Conservation (phyloP, 2,888 invertebrate genomes). For the Chouioia cunea region DNA sequence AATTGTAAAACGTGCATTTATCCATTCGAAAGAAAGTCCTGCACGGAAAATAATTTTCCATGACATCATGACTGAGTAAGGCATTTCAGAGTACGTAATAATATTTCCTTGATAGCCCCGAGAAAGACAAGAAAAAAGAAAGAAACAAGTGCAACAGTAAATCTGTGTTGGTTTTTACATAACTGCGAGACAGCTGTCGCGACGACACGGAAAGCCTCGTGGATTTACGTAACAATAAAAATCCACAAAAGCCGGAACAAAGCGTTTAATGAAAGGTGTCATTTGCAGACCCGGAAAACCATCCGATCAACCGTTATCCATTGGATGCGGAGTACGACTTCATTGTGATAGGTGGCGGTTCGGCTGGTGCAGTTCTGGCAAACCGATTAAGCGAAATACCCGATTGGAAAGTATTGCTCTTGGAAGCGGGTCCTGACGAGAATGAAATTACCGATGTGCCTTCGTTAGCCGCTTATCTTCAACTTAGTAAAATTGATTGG, state of each 20-base stretch:
- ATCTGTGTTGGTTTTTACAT: conserved; percentile 1
- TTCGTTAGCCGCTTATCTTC: conserved; percentile 87
- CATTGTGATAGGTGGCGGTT: conserved; percentile 87
- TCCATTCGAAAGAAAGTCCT: conserved; percentile 23
- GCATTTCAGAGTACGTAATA: conserved; percentile 21
- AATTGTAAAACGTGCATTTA: background rate
- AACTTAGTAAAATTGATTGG: conserved; percentile 89
- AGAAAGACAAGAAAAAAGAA: no score
- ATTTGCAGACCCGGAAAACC: conserved; percentile 80
- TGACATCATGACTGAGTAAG: conserved; percentile 41
- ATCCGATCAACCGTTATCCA: conserved; percentile 78
- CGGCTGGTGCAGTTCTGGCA: conserved; percentile 91
- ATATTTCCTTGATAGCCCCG: conserved; percentile 5
- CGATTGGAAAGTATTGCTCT: conserved; percentile 81
- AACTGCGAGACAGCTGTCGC: background rate
- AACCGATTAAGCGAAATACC: conserved; percentile 83
- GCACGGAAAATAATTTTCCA: conserved; percentile 21
- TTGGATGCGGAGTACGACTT: conserved; percentile 85
- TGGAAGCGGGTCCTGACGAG: conserved; percentile 90
- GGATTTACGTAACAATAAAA: conserved; percentile 24
- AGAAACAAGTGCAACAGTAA: no score
- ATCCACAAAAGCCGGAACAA: background rate
- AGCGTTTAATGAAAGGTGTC: background rate
- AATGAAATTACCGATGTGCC: conserved; percentile 91
- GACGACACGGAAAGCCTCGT: no score